Evolutionary conservation across 2,113 vertebrate genomes (phyloP).

Genomic region (Ictalurus punctatus): DNA sequence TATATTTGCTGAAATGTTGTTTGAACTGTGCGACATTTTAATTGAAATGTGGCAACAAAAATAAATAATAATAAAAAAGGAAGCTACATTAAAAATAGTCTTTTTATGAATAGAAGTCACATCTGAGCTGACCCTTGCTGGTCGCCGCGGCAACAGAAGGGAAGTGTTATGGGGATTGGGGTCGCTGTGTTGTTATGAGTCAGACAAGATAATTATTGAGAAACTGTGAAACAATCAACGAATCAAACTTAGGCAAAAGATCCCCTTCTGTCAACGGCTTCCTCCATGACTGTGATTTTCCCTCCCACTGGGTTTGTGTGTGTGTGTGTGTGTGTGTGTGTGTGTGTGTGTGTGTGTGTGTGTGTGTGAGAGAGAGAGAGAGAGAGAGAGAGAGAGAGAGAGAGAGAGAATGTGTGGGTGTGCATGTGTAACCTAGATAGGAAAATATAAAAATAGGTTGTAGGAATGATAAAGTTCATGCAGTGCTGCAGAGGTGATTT

Average conservation of each 20-base stretch:
- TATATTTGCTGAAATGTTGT: neutral
- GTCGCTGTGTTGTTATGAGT: constrained; percentile 30
- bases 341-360: neutral
- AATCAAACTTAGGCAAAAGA: constrained; percentile 36
- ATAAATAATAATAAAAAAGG: neutral
- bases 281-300: neutral
- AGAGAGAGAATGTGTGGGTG: neutral
- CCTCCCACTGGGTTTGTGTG: neutral
- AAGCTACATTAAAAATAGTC: neutral
- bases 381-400: neutral
- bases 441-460: neutral
- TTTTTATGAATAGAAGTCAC: neutral
- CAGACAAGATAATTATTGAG: constrained; percentile 49
- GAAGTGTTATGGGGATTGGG: constrained; percentile 36
- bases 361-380: neutral
- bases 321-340: constrained; percentile 13
- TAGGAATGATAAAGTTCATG: neutral
- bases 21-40: neutral
- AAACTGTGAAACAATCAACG: constrained; percentile 40
- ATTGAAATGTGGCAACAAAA: neutral
- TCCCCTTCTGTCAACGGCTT: constrained; percentile 14
- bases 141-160: constrained; percentile 8
- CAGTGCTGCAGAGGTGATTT: neutral
- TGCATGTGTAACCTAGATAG: neutral
- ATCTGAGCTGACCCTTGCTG: constrained; percentile 5